A percentile compares a stretch with the other conserved stretches of the same genome.
phyloP scores from a whole-genome alignment of 2,797 vertebrate genomes.

The Tolypeutes matacus region DNA sequence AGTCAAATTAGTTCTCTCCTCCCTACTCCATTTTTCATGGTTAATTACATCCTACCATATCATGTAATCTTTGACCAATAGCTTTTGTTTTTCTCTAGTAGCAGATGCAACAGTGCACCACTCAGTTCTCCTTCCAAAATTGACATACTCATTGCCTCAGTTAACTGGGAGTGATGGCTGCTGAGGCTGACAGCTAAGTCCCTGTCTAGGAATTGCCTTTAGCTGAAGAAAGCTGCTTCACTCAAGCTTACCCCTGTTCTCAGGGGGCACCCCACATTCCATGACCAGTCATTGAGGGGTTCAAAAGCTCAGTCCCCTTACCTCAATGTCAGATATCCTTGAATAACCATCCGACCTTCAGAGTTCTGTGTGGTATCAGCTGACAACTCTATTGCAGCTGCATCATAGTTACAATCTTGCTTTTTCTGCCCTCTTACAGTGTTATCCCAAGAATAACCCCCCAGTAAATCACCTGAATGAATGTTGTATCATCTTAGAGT shows the following conservation, averaged over 20 bases:
- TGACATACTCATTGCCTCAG: neutral
- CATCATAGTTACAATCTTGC: neutral
- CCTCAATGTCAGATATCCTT: neutral
- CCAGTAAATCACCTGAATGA: neutral
- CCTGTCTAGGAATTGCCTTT: neutral
- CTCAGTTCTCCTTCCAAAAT: neutral
- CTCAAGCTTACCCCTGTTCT: neutral
- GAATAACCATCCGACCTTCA: neutral
- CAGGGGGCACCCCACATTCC: neutral
- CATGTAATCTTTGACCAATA: neutral
- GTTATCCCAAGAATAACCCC: neutral
- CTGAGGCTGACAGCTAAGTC: neutral
- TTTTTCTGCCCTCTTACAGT: neutral
- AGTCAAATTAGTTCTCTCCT: slow-evolving; percentile 7
- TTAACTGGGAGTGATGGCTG: neutral
- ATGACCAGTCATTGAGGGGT: neutral
- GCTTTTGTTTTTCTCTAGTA: neutral
- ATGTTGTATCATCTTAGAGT: neutral
- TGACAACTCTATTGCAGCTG: neutral
- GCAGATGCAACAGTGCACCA: neutral
- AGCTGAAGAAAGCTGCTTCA: neutral
- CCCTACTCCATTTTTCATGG: neutral
- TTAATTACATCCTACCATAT: neutral
- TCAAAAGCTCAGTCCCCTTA: neutral
- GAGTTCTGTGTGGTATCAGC: neutral